Evolutionary conservation across 2,888 invertebrate genomes (phyloP), one percentile per base, ranked within the genome.

Genomic region (Sarcophaga carnaria): DNA sequence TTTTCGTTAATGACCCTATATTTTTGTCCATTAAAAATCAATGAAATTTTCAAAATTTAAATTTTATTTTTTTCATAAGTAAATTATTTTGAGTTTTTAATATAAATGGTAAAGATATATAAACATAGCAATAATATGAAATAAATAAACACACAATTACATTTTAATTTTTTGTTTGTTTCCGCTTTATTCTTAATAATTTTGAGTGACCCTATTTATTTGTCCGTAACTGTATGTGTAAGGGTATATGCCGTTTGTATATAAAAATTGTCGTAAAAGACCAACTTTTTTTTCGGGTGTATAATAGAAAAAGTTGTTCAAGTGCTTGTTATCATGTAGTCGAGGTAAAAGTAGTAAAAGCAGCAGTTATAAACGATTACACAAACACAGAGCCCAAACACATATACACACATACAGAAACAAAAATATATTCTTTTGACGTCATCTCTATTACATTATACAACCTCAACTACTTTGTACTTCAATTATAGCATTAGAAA

Each of bases 371-470:
- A 71, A 80, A 84, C 64, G 75, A 76, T 75, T 70, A 80, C 59
- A 76, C 64, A 60, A 17, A 67, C 12, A 45, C 10, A 63, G 17
- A 59, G 3, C 69, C 20, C 25, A 2, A 4, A n/a, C 45, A 71
- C 47, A 69, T 17, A 20, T 4, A 37, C 2, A 67, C 37, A 25
- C 17, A 37, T 27, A 62, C 37, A 14, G 2, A 37, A 25, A 20
- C 22, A 78, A 62, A 37, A 37, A 79, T 79, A 64, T 54, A 69
- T 75, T 59, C 62, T 66, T 72, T 79, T 79, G 86, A 86, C 79
- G 79, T 86, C 86, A 82, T 76, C 67, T 82, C 76, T 76, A 82
- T 79, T 76, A 82, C 79, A 83, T 80, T 86, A 86, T 54, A 76
- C 79, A 14, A 72, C 47, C 82, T 72, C 60, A 76, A 82, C 79